A percentile compares a stretch with the other conserved stretches of the same genome.
Evolutionary conservation across 2,797 vertebrate species (phyloP).

Genomic region (Oceanodroma leucorhoa): DNA sequence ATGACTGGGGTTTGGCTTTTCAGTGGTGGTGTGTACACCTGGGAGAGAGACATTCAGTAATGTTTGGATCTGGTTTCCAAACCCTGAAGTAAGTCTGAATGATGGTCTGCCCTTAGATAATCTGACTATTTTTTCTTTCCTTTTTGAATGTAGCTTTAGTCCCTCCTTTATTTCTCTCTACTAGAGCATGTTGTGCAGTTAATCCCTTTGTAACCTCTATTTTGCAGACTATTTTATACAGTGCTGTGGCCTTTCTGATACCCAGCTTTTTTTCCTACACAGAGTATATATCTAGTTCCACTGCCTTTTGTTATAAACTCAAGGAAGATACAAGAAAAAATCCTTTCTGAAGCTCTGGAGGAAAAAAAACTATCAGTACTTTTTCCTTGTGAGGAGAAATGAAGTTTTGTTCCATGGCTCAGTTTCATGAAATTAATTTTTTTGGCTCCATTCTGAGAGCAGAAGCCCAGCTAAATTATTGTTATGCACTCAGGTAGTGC

Average conservation of each 20-base stretch:
- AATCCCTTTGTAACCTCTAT: background rate
- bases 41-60: background rate
- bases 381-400: background rate
- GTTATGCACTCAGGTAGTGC: background rate
- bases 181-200: background rate
- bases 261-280: background rate
- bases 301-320: slow-evolving; percentile 12
- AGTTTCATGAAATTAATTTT: background rate
- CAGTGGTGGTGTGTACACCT: background rate
- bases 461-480: background rate
- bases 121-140: background rate
- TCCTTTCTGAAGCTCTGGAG: background rate
- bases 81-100: background rate
- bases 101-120: background rate
- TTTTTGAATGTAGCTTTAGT: background rate
- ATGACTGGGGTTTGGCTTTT: background rate
- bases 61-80: background rate
- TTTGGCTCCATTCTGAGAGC: background rate
- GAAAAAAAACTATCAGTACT: background rate
- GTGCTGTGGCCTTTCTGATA: background rate
- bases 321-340: background rate
- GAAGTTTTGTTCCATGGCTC: background rate
- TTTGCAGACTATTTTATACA: background rate
- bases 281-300: background rate
- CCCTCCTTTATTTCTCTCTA: background rate